Evolutionary conservation across 2,888 invertebrate genomes (phyloP), one percentile per base, ranked within the genome.

Genomic region (Lomographa bimaculata): DNA sequence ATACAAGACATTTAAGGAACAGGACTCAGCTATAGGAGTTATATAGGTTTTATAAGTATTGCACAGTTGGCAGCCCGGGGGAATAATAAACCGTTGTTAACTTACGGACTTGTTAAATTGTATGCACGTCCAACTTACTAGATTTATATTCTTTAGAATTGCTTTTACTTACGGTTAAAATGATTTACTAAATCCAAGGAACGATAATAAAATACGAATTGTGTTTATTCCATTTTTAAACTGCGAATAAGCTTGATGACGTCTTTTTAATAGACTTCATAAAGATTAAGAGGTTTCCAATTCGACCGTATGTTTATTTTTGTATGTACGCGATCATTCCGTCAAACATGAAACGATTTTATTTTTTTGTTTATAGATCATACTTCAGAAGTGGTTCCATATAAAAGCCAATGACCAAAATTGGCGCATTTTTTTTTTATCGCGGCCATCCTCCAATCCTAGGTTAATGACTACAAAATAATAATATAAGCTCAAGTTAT

Each of bases 91-190:
- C 63, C 64, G 57, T 59, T 63, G 62, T 55, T 67, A 67, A 67
- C 60, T 67, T 66, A 71, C 63, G 44, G 59, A 65, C 64, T 64
- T 58, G 67, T 69, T 66, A 69, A 68, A 68, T 67, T 66, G 61
- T 71, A 70, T 71, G 67, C 67, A 65, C 60, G 70, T 67, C 63
- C 54, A 66, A 69, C 60, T 69, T 64, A 57, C 54, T 50, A 63
- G 64, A 70, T 72, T 72, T 72, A 72, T 71, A 53, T 50, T 51
- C 54, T 48, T 55, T 54, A 57, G 55, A 65, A 69, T 67, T 64
- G 65, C 64, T 59, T 66, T 62, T 58, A 58, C 55, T 60, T 59
- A 54, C 55, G 50, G 45, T 40, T 37, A 37, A 50, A 50, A 65
- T 67, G 56, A 66, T 64, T 66, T 67, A 64, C 37, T 37, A 41